Evolutionary conservation across 2,888 invertebrate genomes (phyloP).

Genomic region (Drosophila greeni): DNA sequence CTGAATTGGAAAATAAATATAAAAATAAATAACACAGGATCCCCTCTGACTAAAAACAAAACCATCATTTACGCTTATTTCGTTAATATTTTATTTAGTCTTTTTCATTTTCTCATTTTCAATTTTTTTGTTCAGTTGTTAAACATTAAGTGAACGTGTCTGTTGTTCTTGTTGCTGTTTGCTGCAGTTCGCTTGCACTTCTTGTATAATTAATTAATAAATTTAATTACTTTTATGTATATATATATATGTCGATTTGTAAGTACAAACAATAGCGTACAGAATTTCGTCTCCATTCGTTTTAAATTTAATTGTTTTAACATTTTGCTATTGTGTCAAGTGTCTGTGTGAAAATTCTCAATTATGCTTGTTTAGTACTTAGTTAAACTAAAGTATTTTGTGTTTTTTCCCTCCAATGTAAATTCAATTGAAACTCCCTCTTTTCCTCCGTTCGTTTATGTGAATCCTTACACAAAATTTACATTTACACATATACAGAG

Average conservation of each 20-base stretch:
- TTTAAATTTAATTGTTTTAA: slow-evolving; percentile 47
- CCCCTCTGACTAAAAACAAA: not conserved
- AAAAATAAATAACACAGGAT: no score
- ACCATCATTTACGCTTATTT: slow-evolving; percentile 49
- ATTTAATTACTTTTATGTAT: slow-evolving; percentile 55
- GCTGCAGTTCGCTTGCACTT: slow-evolving; percentile 50
- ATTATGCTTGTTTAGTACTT: slow-evolving; percentile 18
- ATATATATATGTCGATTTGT: slow-evolving; percentile 48
- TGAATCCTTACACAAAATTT: slow-evolving; percentile 47
- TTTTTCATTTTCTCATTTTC: slow-evolving; percentile 69
- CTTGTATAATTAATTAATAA: slow-evolving; percentile 69
- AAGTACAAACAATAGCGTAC: slow-evolving; percentile 66
- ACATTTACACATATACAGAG: slow-evolving; percentile 62
- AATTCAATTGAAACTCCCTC: slow-evolving; percentile 53
- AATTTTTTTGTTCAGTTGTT: slow-evolving; percentile 50
- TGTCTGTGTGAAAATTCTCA: slow-evolving; percentile 29
- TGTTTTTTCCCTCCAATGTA: slow-evolving; percentile 33
- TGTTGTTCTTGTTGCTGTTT: slow-evolving; percentile 48
- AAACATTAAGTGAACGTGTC: slow-evolving; percentile 57
- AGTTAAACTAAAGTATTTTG: slow-evolving; percentile 37
- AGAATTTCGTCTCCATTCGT: slow-evolving; percentile 38
- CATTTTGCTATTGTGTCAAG: slow-evolving; percentile 49
- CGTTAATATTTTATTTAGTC: slow-evolving; percentile 69
- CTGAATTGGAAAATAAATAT: no score
- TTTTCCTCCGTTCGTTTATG: slow-evolving; percentile 30